These are phyloP conservation scores for Miniopterus natalensis DNA, from an alignment of 2,113 vertebrate genomes.

Conservation along the genomic window DNA sequence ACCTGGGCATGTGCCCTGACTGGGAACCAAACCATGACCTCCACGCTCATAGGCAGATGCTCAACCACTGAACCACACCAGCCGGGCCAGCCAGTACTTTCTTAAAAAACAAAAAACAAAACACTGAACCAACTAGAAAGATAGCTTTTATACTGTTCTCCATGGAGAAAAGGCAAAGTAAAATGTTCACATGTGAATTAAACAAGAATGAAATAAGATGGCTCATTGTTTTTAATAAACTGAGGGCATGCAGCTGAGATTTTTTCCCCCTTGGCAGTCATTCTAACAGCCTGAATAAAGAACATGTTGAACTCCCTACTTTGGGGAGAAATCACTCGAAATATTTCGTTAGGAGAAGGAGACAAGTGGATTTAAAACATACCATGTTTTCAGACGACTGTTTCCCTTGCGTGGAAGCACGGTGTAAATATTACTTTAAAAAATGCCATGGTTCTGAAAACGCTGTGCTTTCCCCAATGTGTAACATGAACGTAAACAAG, in stretches of 20 bases:
- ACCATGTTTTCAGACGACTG: constrained; percentile 79
- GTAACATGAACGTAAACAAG: constrained; percentile 88
- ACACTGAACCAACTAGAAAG: background rate
- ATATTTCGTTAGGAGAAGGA: constrained; percentile 84
- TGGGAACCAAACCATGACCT: too few species aligned
- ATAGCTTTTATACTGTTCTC: background rate
- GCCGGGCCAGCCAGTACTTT: background rate
- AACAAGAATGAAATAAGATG: constrained; percentile 75
- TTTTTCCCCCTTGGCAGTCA: constrained; percentile 61
- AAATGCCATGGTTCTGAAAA: constrained; percentile 85
- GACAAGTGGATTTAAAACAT: constrained; percentile 86
- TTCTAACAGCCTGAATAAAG: constrained; percentile 70
- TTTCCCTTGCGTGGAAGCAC: constrained; percentile 81
- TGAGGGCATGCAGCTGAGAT: constrained; percentile 57
- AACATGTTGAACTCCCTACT: constrained; percentile 72
- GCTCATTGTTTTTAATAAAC: constrained; percentile 68
- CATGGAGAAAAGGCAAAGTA: background rate
- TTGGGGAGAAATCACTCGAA: constrained; percentile 76
- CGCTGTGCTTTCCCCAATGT: constrained; percentile 81
- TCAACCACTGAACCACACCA: background rate
- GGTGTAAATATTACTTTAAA: constrained; percentile 86
- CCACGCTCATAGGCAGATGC: too few species aligned
- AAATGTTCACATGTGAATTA: constrained; percentile 50
- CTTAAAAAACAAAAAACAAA: constrained; percentile 40
- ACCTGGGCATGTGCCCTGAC: too few species aligned